These are phyloP conservation scores for Eupithecia tripunctaria DNA, from an alignment of 2,888 invertebrate species.

Conservation along the genomic window DNA sequence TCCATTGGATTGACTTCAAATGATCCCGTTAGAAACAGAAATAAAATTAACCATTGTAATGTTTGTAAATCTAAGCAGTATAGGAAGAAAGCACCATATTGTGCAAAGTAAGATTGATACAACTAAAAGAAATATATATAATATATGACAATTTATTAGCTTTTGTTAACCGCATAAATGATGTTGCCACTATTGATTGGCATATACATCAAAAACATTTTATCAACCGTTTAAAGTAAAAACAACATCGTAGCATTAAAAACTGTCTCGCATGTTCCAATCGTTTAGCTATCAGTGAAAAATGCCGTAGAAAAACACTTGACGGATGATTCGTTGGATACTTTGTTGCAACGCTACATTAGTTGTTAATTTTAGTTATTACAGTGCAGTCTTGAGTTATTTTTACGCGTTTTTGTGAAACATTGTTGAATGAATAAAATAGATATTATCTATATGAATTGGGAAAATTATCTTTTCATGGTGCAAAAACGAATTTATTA, in stretches of 20 bases:
- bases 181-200: not conserved
- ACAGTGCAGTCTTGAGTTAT: not conserved
- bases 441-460: not conserved
- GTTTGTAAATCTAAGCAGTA: too few species aligned
- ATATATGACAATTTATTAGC: not conserved
- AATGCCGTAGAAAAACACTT: slow-evolving; percentile 10
- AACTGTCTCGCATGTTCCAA: slow-evolving; percentile 20
- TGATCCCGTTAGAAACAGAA: too few species aligned
- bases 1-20: too few species aligned
- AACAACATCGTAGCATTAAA: not conserved
- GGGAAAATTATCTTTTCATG: not conserved
- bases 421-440: not conserved
- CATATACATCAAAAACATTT: not conserved
- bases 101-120: not conserved
- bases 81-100: not conserved
- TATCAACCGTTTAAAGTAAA: not conserved
- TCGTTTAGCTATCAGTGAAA: slow-evolving; percentile 24
- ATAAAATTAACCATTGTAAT: too few species aligned
- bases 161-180: not conserved
- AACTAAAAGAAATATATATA: not conserved
- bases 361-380: not conserved
- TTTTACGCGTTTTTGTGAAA: not conserved
- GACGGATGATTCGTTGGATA: slow-evolving; percentile 4
- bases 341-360: slow-evolving; percentile 11
- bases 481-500: not conserved